A percentile compares a stretch with the other conserved stretches of the same genome.
These are phyloP conservation scores for Perithous albicinctus DNA, from an alignment of 2,888 invertebrate species.

Conservation along the genomic window DNA sequence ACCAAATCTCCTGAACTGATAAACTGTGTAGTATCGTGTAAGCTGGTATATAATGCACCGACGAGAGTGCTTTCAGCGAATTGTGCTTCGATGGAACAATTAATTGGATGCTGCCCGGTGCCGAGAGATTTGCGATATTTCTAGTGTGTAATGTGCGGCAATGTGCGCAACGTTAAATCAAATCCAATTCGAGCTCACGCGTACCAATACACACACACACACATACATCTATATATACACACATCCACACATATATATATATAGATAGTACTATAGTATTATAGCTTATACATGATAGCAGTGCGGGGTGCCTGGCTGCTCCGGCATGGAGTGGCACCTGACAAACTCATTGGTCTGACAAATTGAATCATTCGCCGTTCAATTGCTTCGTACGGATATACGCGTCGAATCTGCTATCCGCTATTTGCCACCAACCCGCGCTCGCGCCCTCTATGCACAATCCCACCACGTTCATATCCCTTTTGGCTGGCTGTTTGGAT, in stretches of 20 bases:
- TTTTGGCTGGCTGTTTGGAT: constrained; percentile 38
- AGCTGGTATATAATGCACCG: constrained; percentile 12
- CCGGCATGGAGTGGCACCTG: constrained; percentile 84
- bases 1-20: neutral
- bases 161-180: constrained; percentile 84
- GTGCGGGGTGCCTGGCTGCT: constrained; percentile 57
- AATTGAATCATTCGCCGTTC: constrained; percentile 85
- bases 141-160: constrained; percentile 82
- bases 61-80: constrained; percentile 69
- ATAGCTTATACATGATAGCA: constrained; percentile 56
- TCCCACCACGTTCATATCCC: constrained; percentile 38
- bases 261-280: constrained; percentile 40
- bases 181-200: constrained; percentile 82
- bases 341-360: constrained; percentile 85
- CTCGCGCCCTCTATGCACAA: too few species aligned
- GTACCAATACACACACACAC: constrained; percentile 56
- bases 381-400: constrained; percentile 82
- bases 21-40: neutral
- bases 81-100: constrained; percentile 76
- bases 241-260: constrained; percentile 57
- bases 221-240: constrained; percentile 56
- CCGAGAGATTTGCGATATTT: constrained; percentile 82
- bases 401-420: constrained; percentile 71
- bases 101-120: constrained; percentile 77
- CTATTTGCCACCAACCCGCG: constrained; percentile 66